Base-by-base conservation (phyloP, 2,888 invertebrate species). In the Cabera pusaria region DNA sequence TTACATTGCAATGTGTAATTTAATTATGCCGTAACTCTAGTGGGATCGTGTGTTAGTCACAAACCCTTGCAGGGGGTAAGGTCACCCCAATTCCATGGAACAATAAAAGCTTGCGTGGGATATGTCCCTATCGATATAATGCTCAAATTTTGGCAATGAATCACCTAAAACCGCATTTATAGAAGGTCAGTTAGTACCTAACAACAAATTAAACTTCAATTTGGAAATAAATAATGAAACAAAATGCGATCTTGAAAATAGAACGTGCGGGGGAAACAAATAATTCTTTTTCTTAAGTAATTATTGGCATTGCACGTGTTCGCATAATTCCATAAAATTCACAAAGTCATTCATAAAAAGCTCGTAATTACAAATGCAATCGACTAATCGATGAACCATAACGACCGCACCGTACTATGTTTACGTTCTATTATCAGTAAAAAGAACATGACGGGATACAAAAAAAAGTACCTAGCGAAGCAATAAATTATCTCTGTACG, bases 311-410 rank as follows among this genome's bases (percentile, higher is more conserved):
- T 25, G 45, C 50, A 41, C 60, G 52, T 63, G 64, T 59, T 24
- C 64, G 52, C 42, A 29, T 34, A 11, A 24, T 23, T 50, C 69
- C 50, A n/a, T 67, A 60, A n/a, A n/a, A 63, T 57, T 56, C n/a
- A 56, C 62, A 51, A 56, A 74, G 60, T 72, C 85, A 87, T 87
- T 88, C 84, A 87, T 82, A 78, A 85, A 83, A 64, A 22, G 44
- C 39, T 39, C 39, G 46, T 72, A 80, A 81, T 79, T 78, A 76
- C 60, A 56, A 60, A 67, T 53, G 60, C 72, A 76, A 71, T 75
- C 64, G 74, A 74, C 52, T 70, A 81, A 87, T 85, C 85, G 80
- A 85, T 87, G 74, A 69, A 52, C 65, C 65, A 47, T 72, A 69
- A 72, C 72, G 64, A 68, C 56, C 59, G 62, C 64, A 61, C 64